Conservation (phyloP, 1,140 invertebrate genomes). For the Tetramorium simillimum region DNA sequence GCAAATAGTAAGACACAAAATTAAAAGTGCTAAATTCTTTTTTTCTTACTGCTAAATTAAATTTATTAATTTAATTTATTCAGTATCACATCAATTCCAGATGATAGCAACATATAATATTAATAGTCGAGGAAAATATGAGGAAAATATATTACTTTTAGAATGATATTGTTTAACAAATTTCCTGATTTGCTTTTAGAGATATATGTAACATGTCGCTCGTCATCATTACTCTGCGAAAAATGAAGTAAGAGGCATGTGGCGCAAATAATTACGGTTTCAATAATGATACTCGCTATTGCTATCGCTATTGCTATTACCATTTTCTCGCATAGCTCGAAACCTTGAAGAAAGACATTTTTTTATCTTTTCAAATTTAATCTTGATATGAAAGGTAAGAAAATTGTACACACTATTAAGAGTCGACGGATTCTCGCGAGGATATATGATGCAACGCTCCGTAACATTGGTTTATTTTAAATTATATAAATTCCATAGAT, state of each 20-base stretch:
- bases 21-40: background rate
- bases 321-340: background rate
- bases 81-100: background rate
- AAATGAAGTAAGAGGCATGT: background rate
- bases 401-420: background rate
- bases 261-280: constrained; percentile 21
- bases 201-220: background rate
- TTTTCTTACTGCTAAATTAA: background rate
- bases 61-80: background rate
- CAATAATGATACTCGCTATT: background rate
- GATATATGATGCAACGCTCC: background rate
- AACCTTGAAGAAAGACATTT: background rate
- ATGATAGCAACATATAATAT: background rate
- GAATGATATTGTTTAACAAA: background rate
- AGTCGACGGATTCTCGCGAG: background rate
- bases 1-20: background rate
- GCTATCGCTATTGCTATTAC: background rate
- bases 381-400: background rate
- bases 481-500: background rate
- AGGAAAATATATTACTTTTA: background rate
- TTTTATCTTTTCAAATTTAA: background rate
- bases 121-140: background rate
- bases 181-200: background rate
- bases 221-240: constrained; percentile 39
- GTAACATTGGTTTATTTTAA: background rate